These are phyloP conservation scores for Drosophila pruinosa DNA, from an alignment of 1,140 invertebrate species.

Conservation along the genomic window DNA sequence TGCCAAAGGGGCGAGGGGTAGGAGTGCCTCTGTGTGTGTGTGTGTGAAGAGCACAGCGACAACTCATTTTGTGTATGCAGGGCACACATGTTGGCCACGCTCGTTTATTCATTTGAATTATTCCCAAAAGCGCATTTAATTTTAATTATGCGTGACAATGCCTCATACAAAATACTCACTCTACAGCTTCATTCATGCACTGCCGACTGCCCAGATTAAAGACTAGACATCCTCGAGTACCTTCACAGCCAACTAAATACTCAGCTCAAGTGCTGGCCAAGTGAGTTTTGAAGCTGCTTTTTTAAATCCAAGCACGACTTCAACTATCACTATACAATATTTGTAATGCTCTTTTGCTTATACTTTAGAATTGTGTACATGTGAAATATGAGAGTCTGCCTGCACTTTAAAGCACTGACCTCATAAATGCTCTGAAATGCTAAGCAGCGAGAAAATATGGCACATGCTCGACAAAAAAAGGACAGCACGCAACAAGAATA, in stretches of 20 bases:
- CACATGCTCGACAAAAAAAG: slow-evolving; percentile 14
- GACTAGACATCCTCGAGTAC: slow-evolving; percentile 21
- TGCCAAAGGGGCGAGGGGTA: neutral
- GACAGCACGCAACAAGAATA: slow-evolving; percentile 7
- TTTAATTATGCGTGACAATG: slow-evolving; percentile 82
- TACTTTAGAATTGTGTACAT: too few species aligned
- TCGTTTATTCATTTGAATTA: slow-evolving; percentile 82
- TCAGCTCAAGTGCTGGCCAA: neutral
- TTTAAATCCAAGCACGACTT: too few species aligned
- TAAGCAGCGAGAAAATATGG: slow-evolving; percentile 16
- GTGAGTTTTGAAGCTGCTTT: slow-evolving; percentile 14
- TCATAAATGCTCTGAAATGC: slow-evolving; percentile 22
- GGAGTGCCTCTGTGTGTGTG: neutral
- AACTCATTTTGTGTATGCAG: slow-evolving; percentile 76
- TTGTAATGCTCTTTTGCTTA: too few species aligned
- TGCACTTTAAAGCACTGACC: neutral
- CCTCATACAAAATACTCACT: slow-evolving; percentile 57
- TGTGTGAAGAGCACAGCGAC: slow-evolving; percentile 38
- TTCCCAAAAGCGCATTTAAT: slow-evolving; percentile 82
- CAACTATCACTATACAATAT: too few species aligned
- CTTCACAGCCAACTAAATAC: neutral
- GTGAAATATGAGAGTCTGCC: too few species aligned
- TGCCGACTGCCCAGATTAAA: slow-evolving; percentile 56
- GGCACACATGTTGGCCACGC: slow-evolving; percentile 72
- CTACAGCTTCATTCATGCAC: slow-evolving; percentile 8